phyloP scores from a whole-genome alignment of 2,797 vertebrate genomes.

The Urophycis tenuis region DNA sequence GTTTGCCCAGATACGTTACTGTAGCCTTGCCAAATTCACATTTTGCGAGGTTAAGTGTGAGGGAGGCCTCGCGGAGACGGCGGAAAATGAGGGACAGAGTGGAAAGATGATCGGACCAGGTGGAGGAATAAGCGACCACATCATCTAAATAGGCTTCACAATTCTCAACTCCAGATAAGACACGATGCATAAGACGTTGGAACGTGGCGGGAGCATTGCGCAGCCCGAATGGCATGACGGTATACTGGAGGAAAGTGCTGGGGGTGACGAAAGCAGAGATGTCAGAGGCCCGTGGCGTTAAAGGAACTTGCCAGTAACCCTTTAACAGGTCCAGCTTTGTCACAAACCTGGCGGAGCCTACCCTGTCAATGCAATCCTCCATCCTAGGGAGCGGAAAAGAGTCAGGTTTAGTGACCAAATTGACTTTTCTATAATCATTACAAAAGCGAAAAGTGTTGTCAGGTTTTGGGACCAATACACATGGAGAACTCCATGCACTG shows the following conservation, averaged over 20 bases:
- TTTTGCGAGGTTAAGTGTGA: too few species aligned
- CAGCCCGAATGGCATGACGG: neutral
- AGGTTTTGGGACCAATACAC: neutral
- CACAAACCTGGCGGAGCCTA: neutral
- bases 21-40: too few species aligned
- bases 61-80: too few species aligned
- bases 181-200: neutral
- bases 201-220: neutral
- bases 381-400: conserved; percentile 7
- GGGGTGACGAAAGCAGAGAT: neutral
- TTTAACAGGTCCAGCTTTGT: conserved; percentile 1
- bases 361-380: conserved; percentile 2
- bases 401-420: conserved; percentile 6
- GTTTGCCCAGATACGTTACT: too few species aligned
- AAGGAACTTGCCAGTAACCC: conserved; percentile 1
- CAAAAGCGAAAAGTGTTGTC: neutral
- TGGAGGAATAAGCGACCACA: too few species aligned
- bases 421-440: conserved; percentile 5
- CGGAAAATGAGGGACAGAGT: too few species aligned
- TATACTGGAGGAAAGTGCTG: neutral
- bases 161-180: neutral
- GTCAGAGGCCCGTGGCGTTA: neutral
- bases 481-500: conserved; percentile 2
- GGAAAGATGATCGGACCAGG: too few species aligned
- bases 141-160: too few species aligned